Evolutionary conservation across 2,888 invertebrate genomes (phyloP).

Genomic region (Torymus aiolomorphi): DNA sequence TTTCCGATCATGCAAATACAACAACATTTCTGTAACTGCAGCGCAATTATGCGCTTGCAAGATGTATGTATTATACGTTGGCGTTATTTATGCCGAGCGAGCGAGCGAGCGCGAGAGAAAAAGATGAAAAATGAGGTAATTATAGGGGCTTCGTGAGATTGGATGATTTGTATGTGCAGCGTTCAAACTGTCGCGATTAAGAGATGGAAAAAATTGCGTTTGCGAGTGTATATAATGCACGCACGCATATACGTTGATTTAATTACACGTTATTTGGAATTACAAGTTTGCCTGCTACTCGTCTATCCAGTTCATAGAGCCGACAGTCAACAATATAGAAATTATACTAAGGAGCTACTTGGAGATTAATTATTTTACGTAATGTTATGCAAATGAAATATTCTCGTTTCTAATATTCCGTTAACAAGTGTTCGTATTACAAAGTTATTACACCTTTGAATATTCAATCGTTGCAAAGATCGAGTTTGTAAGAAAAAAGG

Average conservation of each 20-base stretch:
- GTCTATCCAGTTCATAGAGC: conserved; percentile 7
- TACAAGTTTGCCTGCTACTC: conserved; percentile 22
- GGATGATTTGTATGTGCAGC: conserved; percentile 17
- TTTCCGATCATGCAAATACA: not conserved
- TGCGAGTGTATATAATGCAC: not conserved
- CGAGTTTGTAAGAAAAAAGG: conserved; percentile 2
- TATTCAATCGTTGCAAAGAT: conserved; percentile 24
- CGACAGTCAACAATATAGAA: conserved; percentile 22
- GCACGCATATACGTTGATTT: too few species aligned
- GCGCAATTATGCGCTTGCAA: not conserved
- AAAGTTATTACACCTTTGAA: conserved; percentile 42
- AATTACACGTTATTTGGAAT: conserved; percentile 18
- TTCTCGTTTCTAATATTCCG: conserved; percentile 37
- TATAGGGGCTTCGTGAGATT: conserved; percentile 31
- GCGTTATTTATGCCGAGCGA: not conserved
- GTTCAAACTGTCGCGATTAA: conserved; percentile 16
- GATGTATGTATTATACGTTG: too few species aligned
- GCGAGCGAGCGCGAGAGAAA: conserved; percentile 8
- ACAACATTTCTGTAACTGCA: not conserved
- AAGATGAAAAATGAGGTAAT: conserved; percentile 31
- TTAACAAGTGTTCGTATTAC: conserved; percentile 38
- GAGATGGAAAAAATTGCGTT: not conserved
- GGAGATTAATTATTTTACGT: conserved; percentile 10
- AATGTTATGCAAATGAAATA: conserved; percentile 41
- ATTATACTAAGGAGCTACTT: conserved; percentile 12